Evolutionary conservation across 2,888 invertebrate species (phyloP).

Genomic region (Unio pictorum): DNA sequence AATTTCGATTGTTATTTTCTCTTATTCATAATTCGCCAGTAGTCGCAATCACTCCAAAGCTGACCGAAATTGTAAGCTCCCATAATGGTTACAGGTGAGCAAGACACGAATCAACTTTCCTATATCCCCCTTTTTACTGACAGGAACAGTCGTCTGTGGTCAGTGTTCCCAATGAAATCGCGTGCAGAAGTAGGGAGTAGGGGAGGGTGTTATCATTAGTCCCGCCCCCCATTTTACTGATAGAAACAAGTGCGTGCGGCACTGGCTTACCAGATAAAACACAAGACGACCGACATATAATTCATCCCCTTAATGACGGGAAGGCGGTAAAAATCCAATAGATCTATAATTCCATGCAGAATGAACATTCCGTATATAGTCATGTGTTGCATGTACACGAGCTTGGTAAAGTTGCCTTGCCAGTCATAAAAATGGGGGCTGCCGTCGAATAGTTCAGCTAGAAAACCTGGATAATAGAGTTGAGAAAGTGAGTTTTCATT

Average conservation of each 20-base stretch:
- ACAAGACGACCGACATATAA: conserved; percentile 18
- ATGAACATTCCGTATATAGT: conserved; percentile 40
- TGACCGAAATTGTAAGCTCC: no score
- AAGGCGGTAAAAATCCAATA: conserved; percentile 21
- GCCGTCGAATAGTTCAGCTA: conserved; percentile 38
- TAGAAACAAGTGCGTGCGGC: conserved; percentile 5
- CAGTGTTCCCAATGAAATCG: no score
- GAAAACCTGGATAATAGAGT: conserved; percentile 20
- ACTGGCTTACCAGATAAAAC: conserved; percentile 24
- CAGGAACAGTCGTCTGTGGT: no score
- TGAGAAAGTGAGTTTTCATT: neutral
- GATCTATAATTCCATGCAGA: conserved; percentile 27
- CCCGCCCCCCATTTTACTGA: no score
- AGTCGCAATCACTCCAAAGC: no score
- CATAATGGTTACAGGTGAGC: no score
- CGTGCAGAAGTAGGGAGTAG: no score
- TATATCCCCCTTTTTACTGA: no score
- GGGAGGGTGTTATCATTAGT: no score
- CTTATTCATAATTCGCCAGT: no score
- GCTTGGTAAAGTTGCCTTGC: conserved; percentile 29
- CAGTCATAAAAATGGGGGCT: conserved; percentile 25
- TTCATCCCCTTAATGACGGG: conserved; percentile 22
- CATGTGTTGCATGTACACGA: conserved; percentile 34
- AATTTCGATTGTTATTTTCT: no score
- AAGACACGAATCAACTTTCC: no score